Evolutionary conservation across 2,113 vertebrate genomes (phyloP).

Genomic region (Takifugu flavidus): DNA sequence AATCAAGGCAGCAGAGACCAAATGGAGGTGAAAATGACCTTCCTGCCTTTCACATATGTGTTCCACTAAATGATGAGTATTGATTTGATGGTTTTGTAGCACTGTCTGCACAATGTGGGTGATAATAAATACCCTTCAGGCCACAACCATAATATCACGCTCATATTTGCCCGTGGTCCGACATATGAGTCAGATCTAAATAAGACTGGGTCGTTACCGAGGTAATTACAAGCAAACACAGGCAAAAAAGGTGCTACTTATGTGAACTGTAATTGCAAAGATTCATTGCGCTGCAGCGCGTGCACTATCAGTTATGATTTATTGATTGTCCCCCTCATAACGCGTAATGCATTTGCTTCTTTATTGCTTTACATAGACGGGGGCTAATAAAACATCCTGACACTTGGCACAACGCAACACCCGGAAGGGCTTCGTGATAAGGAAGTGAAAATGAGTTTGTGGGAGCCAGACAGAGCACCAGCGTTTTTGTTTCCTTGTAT

Average conservation of each 20-base stretch:
- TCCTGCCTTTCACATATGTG: constrained; percentile 47
- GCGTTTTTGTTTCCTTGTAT: constrained; percentile 1
- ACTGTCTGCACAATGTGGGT: constrained; percentile 4
- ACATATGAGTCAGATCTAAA: constrained; percentile 24
- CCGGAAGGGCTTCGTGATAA: constrained; percentile 38
- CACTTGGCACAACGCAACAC: constrained; percentile 2
- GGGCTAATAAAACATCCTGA: constrained; percentile 60
- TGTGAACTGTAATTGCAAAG: constrained; percentile 8
- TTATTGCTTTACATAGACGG: constrained; percentile 65
- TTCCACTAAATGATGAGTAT: constrained; percentile 55
- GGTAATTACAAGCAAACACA: constrained; percentile 48
- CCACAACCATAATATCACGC: constrained; percentile 18
- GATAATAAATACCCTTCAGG: constrained; percentile 38
- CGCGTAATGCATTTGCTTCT: constrained; percentile 61
- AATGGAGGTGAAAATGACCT: constrained; percentile 49
- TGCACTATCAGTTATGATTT: constrained; percentile 53
- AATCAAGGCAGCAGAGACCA: constrained; percentile 27
- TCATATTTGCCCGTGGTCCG: constrained; percentile 20
- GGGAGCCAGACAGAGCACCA: not conserved
- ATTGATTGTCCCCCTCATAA: constrained; percentile 59
- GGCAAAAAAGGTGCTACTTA: constrained; percentile 28
- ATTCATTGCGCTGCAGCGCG: constrained; percentile 12
- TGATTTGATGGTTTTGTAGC: constrained; percentile 43
- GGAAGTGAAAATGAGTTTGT: constrained; percentile 7
- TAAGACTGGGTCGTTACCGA: constrained; percentile 41